Evolutionary conservation across 2,888 invertebrate genomes (phyloP).

Genomic region (Creontiades dilutus): DNA sequence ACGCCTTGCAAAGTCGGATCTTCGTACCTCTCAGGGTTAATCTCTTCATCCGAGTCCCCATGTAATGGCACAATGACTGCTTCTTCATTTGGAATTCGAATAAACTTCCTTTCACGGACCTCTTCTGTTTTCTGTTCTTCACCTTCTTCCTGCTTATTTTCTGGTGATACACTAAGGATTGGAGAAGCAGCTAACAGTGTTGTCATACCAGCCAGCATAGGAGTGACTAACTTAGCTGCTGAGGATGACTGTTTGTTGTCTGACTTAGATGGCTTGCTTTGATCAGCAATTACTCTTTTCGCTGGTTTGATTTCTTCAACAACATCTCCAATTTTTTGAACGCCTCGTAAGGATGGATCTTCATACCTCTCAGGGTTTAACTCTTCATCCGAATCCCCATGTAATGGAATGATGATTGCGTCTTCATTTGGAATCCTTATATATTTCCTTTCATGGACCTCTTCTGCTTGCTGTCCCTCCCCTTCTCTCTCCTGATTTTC

Average conservation of each 20-base stretch:
- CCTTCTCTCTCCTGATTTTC: slow-evolving; percentile 65
- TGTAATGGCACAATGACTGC: slow-evolving; percentile 75
- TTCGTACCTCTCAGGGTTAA: slow-evolving; percentile 72
- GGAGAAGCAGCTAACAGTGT: slow-evolving; percentile 56
- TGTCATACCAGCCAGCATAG: slow-evolving; percentile 57
- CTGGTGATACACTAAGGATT: slow-evolving; percentile 50
- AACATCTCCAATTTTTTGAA: slow-evolving; percentile 33
- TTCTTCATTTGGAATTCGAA: slow-evolving; percentile 73
- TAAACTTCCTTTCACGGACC: slow-evolving; percentile 78
- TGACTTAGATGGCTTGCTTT: slow-evolving; percentile 67
- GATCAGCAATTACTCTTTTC: slow-evolving; percentile 3
- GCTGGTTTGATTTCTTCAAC: slow-evolving; percentile 38
- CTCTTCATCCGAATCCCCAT: slow-evolving; percentile 75
- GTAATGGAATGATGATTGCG: slow-evolving; percentile 75
- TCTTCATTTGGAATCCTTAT: slow-evolving; percentile 73
- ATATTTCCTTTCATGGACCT: slow-evolving; percentile 78
- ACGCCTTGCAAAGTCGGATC: slow-evolving; percentile 54
- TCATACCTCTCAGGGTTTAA: slow-evolving; percentile 72
- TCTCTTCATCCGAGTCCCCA: slow-evolving; percentile 75
- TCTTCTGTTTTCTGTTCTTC: slow-evolving; percentile 79
- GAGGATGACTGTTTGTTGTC: neutral
- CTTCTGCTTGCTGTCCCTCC: slow-evolving; percentile 79
- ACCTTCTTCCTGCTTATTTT: slow-evolving; percentile 68
- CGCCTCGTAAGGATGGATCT: slow-evolving; percentile 49
- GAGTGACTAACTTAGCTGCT: slow-evolving; percentile 32